phyloP scores from a whole-genome alignment of 2,113 vertebrate species.

The Alligator sinensis region DNA sequence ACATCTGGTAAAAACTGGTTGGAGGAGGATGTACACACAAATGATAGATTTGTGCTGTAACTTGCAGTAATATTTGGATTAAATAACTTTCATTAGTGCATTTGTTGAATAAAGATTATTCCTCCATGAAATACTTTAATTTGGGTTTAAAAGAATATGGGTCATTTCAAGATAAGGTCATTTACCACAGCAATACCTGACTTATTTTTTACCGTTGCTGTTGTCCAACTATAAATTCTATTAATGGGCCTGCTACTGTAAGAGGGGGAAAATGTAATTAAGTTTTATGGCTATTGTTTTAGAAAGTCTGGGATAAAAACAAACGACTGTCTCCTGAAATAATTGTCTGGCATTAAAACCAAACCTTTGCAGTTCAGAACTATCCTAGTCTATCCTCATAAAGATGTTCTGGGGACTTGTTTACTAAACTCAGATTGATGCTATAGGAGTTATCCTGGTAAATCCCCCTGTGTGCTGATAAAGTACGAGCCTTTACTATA shows the following conservation, averaged over 20 bases:
- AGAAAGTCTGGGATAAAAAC: slow-evolving; percentile 2
- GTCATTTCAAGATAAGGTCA: slow-evolving; percentile 16
- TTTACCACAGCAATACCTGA: slow-evolving; percentile 10
- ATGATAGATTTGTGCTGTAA: background rate
- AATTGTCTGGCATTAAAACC: slow-evolving; percentile 4
- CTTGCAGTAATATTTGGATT: slow-evolving; percentile 9
- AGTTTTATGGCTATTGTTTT: slow-evolving; percentile 36
- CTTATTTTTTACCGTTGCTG: slow-evolving; percentile 15
- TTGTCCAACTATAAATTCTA: background rate
- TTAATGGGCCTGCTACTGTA: slow-evolving; percentile 27
- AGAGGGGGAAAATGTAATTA: slow-evolving; percentile 33
- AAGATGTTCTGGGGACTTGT: slow-evolving; percentile 21
- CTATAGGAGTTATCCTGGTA: slow-evolving; percentile 41
- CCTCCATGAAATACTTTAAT: slow-evolving; percentile 24
- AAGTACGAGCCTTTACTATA: background rate
- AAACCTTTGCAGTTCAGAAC: background rate
- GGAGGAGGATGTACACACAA: background rate
- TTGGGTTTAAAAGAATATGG: slow-evolving; percentile 28
- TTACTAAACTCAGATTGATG: slow-evolving; percentile 36
- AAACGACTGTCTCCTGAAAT: background rate
- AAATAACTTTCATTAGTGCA: background rate
- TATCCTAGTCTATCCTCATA: slow-evolving; percentile 2
- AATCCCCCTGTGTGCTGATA: background rate
- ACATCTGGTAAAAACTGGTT: background rate
- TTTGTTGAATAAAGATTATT: slow-evolving; percentile 28